Conservation (phyloP, 2,113 vertebrate species). For the Nesoenas mayeri region DNA sequence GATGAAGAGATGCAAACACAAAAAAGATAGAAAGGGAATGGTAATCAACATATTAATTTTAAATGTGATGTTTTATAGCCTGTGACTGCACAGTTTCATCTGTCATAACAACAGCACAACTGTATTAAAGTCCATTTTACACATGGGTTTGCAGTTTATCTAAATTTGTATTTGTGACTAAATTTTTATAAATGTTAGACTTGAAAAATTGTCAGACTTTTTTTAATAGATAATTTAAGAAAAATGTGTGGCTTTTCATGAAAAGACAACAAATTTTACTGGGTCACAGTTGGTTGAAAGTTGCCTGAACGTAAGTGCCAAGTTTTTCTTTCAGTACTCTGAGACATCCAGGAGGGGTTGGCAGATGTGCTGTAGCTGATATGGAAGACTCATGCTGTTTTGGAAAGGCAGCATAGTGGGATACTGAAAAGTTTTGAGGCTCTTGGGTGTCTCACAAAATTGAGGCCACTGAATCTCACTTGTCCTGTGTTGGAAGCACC, state of each 20-base stretch:
- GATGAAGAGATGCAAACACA: not conserved
- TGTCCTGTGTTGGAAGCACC: not conserved
- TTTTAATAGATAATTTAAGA: not conserved
- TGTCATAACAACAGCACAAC: not conserved
- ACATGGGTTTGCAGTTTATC: not conserved
- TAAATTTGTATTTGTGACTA: not conserved
- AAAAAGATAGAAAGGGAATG: not conserved
- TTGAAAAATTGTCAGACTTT: not conserved
- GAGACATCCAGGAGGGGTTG: not conserved
- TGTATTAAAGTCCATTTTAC: not conserved
- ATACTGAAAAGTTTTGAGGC: not conserved
- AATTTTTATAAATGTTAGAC: not conserved
- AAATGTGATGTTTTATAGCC: not conserved
- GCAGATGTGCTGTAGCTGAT: not conserved
- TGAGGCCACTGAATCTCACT: not conserved
- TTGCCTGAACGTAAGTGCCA: not conserved
- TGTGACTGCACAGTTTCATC: not conserved
- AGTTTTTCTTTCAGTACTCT: not conserved
- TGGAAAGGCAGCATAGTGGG: not conserved
- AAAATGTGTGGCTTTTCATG: not conserved
- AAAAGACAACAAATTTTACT: not conserved
- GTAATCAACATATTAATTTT: not conserved
- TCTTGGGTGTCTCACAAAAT: not conserved
- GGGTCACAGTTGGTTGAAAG: not conserved
- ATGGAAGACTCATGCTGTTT: not conserved